A percentile compares a stretch with the other conserved stretches of the same genome.
Evolutionary conservation across 2,797 vertebrate species (phyloP).

Genomic region (Poeciliopsis paucimaculata): DNA sequence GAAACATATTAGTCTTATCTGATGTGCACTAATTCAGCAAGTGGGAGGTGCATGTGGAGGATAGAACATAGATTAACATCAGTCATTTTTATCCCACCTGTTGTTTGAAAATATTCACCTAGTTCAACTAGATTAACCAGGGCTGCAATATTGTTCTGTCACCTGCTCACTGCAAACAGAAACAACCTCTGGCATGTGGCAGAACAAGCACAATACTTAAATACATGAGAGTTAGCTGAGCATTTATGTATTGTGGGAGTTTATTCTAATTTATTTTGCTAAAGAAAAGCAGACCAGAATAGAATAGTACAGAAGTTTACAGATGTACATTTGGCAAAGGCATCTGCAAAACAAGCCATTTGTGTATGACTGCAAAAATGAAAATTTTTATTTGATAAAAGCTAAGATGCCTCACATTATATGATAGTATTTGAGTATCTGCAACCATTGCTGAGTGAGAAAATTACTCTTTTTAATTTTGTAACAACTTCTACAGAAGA

Average conservation of each 20-base stretch:
- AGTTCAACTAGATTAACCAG: neutral
- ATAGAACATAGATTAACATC: neutral
- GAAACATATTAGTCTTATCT: neutral
- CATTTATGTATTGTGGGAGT: neutral
- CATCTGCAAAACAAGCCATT: neutral
- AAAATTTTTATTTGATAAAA: neutral
- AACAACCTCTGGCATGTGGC: neutral
- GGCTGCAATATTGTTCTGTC: neutral
- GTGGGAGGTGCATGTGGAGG: neutral
- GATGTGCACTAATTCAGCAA: neutral
- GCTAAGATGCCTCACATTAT: neutral
- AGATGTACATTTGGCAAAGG: neutral
- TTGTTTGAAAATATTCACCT: constrained; percentile 2
- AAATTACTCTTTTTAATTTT: neutral
- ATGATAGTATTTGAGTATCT: neutral
- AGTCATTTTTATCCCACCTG: neutral
- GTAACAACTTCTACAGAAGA: neutral
- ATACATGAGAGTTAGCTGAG: neutral
- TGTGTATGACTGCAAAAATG: neutral
- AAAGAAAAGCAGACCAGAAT: neutral
- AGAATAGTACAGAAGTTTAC: neutral
- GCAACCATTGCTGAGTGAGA: neutral
- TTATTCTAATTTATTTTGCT: neutral
- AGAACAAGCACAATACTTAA: neutral
- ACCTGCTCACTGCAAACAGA: neutral